Percentiles rank a stretch among this genome's conserved stretches.
phyloP scores from a whole-genome alignment of 2,113 vertebrate genomes.

The Mola mola region DNA sequence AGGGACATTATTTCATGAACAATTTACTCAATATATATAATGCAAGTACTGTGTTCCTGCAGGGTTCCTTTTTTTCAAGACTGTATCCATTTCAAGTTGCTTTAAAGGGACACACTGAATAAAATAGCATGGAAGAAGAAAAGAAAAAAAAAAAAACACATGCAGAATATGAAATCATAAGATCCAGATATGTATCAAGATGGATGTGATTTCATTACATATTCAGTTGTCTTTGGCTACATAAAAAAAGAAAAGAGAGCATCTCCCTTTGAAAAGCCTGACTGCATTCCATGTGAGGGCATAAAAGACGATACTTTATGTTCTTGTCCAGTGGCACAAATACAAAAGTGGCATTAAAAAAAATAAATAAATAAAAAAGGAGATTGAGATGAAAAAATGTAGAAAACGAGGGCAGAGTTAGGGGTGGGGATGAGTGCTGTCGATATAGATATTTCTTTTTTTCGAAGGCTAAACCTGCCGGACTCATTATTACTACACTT shows the following conservation, averaged over 20 bases:
- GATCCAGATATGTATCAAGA: slow-evolving; percentile 23
- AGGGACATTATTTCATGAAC: slow-evolving; percentile 20
- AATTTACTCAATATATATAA: slow-evolving; percentile 36
- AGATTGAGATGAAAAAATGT: slow-evolving; percentile 5
- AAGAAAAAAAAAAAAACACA: too few species aligned
- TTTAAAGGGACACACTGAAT: slow-evolving; percentile 29
- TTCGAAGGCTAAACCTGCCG: slow-evolving; percentile 49
- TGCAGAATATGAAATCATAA: slow-evolving; percentile 45
- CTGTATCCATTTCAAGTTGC: slow-evolving; percentile 25
- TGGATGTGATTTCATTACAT: slow-evolving; percentile 28
- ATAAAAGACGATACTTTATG: slow-evolving; percentile 5
- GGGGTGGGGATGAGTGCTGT: slow-evolving; percentile 22
- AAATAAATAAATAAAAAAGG: neutral
- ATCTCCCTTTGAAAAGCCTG: neutral
- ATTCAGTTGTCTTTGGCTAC: slow-evolving; percentile 26
- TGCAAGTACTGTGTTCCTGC: slow-evolving; percentile 23
- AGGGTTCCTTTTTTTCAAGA: slow-evolving; percentile 8
- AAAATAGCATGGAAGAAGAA: too few species aligned
- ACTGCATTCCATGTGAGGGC: neutral
- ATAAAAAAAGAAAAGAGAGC: neutral
- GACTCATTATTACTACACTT: slow-evolving; percentile 40
- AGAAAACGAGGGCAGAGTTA: slow-evolving; percentile 24
- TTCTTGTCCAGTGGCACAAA: slow-evolving; percentile 25
- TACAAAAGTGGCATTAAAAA: slow-evolving; percentile 1
- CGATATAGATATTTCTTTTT: slow-evolving; percentile 54